Percentiles rank a stretch among this genome's conserved stretches.
phyloP scores from a whole-genome alignment of 2,113 vertebrate species.

The Macquaria ambigua region DNA sequence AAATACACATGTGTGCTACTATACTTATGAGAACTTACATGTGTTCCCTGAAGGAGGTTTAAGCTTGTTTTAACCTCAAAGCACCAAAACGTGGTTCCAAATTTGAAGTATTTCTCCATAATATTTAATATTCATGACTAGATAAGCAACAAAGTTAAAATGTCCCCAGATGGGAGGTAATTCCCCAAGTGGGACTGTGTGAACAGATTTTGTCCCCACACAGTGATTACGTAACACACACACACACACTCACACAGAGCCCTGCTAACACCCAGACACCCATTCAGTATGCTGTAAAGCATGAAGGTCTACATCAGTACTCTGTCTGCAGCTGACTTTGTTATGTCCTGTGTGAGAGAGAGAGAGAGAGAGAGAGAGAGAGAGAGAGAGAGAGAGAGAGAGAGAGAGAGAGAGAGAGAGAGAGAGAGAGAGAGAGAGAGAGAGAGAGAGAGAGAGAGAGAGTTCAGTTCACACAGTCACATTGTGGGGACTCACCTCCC shows the following conservation, averaged over 20 bases:
- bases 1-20: background rate
- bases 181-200: background rate
- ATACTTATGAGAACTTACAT: background rate
- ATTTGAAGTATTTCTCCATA: background rate
- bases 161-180: background rate
- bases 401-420: background rate
- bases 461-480: background rate
- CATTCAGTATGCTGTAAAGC: slow-evolving; percentile 63
- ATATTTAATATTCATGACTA: slow-evolving; percentile 12
- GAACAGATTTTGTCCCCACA: background rate
- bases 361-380: background rate
- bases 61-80: background rate
- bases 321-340: slow-evolving; percentile 70
- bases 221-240: slow-evolving; percentile 4
- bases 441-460: background rate
- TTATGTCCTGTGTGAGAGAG: slow-evolving; percentile 49
- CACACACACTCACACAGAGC: slow-evolving; percentile 28
- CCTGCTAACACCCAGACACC: slow-evolving; percentile 38
- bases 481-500: slow-evolving; percentile 3
- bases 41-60: background rate
- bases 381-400: background rate
- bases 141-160: slow-evolving; percentile 5
- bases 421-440: background rate
- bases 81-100: background rate
- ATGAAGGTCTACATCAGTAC: slow-evolving; percentile 75